Base-by-base conservation (phyloP, 2,113 vertebrate species). In the Phaethon lepturus region DNA sequence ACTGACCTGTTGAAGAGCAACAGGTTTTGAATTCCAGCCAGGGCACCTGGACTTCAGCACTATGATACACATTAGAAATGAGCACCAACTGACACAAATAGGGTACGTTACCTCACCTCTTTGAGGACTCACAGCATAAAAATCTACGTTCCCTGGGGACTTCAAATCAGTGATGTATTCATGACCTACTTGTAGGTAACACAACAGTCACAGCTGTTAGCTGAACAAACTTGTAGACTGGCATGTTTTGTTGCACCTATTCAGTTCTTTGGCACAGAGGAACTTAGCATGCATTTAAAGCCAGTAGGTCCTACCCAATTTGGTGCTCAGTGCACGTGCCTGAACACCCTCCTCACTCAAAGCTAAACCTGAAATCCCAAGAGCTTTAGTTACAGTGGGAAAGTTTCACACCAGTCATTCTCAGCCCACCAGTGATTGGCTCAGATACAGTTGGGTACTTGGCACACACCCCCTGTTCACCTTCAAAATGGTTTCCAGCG, bases 231-330 rank as follows among this genome's bases (percentile, higher is more conserved):
- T 76, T 6, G 0, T 13, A 47, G 47, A 50, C 31, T 11, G 17
- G 23, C 23, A 17, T 17, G 14, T 31, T 86, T 86, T 75, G n/a
- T 52, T 64, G 17, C 58, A 40, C 22, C 62, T 83, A 9, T 64
- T 59, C 25, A 11, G 3, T 76, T 67, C 1, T 45, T 64, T 38
- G 15, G 17, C 59, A 60, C 28, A 52, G 29, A 3, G n/a, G 20
- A 88, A 40, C 4, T 68, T 23, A 0, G 0, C 1, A 1, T 1
- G 0, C 64, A 17, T 52, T 74, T 62, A 38, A 68, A 86, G n/a
- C 10, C 66, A 63, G 11, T 22, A 59, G 12, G 31, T 83, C 33
- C 24, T 53, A 44, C 31, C 11, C 3, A 0, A 20, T 49, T 9
- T 33, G 29, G 38, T 86, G 56, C 31, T 63, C 38, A 55, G 40